Percentiles rank a stretch among this genome's conserved stretches.
These are phyloP conservation scores for Scaptomyza polygonia DNA, from an alignment of 2,888 invertebrate genomes.

Conservation along the genomic window DNA sequence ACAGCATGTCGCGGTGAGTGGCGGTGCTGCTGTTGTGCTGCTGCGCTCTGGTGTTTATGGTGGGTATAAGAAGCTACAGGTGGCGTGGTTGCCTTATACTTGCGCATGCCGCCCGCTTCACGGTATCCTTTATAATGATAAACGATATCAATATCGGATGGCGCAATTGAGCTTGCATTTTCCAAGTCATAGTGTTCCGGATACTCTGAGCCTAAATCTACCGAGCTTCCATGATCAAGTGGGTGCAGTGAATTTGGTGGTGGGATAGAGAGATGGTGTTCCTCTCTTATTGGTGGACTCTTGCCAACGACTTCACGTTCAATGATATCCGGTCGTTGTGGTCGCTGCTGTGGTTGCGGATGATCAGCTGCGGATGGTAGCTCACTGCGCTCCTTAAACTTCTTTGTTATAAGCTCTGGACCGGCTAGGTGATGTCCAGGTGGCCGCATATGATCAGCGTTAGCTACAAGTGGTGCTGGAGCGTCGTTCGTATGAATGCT, in stretches of 20 bases:
- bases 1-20: constrained; percentile 89
- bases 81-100: constrained; percentile 94
- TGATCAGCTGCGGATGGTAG: constrained; percentile 88
- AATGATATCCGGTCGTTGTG: constrained; percentile 96
- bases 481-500: constrained; percentile 89
- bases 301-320: constrained; percentile 94
- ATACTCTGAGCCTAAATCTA: constrained; percentile 91
- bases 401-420: constrained; percentile 94
- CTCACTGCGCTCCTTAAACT: constrained; percentile 92
- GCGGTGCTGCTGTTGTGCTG: constrained; percentile 89
- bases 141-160: constrained; percentile 98
- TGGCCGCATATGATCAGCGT: constrained; percentile 42
- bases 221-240: constrained; percentile 89
- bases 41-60: constrained; percentile 89
- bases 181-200: constrained; percentile 98
- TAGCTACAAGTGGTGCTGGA: constrained; percentile 86
- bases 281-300: constrained; percentile 91
- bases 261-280: constrained; percentile 92
- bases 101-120: constrained; percentile 92
- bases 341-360: constrained; percentile 87
- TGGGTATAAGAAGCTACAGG: constrained; percentile 91
- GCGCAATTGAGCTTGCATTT: constrained; percentile 98
- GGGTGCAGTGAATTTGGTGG: constrained; percentile 90
- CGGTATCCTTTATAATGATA: constrained; percentile 98
- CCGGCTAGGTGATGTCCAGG: constrained; percentile 89